Percentiles rank a stretch among this genome's conserved stretches.
Evolutionary conservation across 1,140 invertebrate species (phyloP).

Genomic region (Medauroidea extradentata): DNA sequence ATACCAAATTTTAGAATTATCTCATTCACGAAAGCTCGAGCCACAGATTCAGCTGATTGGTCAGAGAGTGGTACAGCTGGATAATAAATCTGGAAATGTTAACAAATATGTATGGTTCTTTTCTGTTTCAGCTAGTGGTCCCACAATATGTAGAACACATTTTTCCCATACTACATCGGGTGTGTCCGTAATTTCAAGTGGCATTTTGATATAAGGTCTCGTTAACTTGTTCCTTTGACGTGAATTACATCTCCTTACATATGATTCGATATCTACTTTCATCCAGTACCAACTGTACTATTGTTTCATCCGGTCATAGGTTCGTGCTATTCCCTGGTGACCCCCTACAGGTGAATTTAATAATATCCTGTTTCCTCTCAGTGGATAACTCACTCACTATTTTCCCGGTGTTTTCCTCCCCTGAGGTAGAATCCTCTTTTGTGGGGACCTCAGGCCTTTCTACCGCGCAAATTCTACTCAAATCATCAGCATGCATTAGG

Average conservation of each 20-base stretch:
- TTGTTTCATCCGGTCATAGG: slow-evolving; percentile 4
- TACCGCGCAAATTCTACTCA: neutral
- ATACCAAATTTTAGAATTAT: neutral
- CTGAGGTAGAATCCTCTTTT: too few relatives aligned
- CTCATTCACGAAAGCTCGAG: neutral
- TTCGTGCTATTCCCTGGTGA: slow-evolving; percentile 14
- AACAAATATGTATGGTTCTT: slow-evolving; percentile 6
- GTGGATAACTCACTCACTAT: neutral
- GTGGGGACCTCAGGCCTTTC: neutral
- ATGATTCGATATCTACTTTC: slow-evolving; percentile 4
- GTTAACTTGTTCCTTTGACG: slow-evolving; percentile 14
- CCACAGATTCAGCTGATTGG: neutral
- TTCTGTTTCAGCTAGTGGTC: neutral
- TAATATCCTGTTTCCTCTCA: neutral
- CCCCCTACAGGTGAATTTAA: slow-evolving; percentile 20
- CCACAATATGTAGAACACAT: slow-evolving; percentile 6
- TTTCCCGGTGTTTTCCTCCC: too few relatives aligned
- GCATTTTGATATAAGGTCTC: neutral
- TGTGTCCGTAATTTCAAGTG: slow-evolving; percentile 6
- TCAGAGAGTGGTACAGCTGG: slow-evolving; percentile 3
- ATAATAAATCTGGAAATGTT: slow-evolving; percentile 8
- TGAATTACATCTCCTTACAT: slow-evolving; percentile 5
- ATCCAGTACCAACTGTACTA: slow-evolving; percentile 3
- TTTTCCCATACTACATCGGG: neutral
- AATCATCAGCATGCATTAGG: neutral